Evolutionary conservation across 2,888 invertebrate genomes (phyloP).

Genomic region (Branchellion lobata): DNA sequence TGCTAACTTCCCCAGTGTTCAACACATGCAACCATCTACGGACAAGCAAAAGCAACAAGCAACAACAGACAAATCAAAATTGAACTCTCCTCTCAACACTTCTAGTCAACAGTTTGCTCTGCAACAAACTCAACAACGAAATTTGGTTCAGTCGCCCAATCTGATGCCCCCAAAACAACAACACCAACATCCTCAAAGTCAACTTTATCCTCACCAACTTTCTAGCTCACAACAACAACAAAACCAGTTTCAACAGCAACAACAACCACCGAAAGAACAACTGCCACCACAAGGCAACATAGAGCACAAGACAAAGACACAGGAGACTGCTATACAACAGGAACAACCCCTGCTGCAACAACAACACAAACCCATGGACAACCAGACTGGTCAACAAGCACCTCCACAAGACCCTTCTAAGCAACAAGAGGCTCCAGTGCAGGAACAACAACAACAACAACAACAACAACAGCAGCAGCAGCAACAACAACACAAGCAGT

Average conservation of each 20-base stretch:
- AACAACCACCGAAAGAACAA: neutral
- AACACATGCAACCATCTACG: neutral
- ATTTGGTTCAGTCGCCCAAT: neutral
- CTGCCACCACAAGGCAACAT: neutral
- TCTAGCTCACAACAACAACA: constrained; percentile 1
- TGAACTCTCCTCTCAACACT: neutral
- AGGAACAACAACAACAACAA: neutral
- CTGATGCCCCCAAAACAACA: neutral
- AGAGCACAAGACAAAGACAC: neutral
- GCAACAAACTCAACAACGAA: constrained; percentile 9
- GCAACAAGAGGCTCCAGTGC: neutral
- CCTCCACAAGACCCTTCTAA: neutral
- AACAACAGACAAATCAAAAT: neutral
- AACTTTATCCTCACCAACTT: neutral
- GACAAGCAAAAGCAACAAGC: neutral
- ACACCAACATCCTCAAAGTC: neutral
- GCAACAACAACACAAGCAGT: neutral
- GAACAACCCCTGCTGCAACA: neutral
- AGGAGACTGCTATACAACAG: neutral
- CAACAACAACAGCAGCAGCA: neutral
- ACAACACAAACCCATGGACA: neutral
- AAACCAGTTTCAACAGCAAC: neutral
- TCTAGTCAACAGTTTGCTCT: constrained; percentile 11
- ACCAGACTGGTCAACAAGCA: neutral
- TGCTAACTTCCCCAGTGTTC: neutral